Conservation (phyloP, 2,888 invertebrate species). For the Endomychus coccineus region DNA sequence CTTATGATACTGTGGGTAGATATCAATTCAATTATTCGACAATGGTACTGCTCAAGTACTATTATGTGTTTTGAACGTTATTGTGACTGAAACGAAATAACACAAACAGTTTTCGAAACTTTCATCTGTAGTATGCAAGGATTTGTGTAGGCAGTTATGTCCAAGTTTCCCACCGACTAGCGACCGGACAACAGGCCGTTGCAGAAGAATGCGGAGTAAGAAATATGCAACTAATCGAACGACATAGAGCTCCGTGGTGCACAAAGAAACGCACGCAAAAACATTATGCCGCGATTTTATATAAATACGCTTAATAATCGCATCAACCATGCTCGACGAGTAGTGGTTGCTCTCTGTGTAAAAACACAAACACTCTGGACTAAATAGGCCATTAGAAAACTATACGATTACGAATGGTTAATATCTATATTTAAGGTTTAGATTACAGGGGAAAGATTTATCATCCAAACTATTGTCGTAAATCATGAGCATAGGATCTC, state of each 20-base stretch:
- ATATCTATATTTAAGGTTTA: conserved; percentile 33
- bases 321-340: background rate
- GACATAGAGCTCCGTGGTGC: conserved; percentile 12
- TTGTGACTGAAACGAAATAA: too few species aligned
- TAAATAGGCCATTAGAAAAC: conserved; percentile 14
- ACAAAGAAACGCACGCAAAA: conserved; percentile 11
- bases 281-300: conserved; percentile 12
- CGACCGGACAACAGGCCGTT: conserved; percentile 1
- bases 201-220: conserved; percentile 9
- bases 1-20: too few species aligned
- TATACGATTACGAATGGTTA: conserved; percentile 16
- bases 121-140: too few species aligned
- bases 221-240: conserved; percentile 13
- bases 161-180: conserved; percentile 5
- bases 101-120: too few species aligned
- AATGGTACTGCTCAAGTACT: too few species aligned
- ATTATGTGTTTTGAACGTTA: too few species aligned
- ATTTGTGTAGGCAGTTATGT: too few species aligned
- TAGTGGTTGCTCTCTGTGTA: conserved; percentile 2
- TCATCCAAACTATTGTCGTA: conserved; percentile 26
- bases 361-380: conserved; percentile 13
- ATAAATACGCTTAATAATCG: conserved; percentile 9
- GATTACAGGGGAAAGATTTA: conserved; percentile 29
- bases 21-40: too few species aligned
- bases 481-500: conserved; percentile 23